Base-by-base conservation (phyloP, 2,113 vertebrate genomes). In the Chascanopsetta lugubris region DNA sequence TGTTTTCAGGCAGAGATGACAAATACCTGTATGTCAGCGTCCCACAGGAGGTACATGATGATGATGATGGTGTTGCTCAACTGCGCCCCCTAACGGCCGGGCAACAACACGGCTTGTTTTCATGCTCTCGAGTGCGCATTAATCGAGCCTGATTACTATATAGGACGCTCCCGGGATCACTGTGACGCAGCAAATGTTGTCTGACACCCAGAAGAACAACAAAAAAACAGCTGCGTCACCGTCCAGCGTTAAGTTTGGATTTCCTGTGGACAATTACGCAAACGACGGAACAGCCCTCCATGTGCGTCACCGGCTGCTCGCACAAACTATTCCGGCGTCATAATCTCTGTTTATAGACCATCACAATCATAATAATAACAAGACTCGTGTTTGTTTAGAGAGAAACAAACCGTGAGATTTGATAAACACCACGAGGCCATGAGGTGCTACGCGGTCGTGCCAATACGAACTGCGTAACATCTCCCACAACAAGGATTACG, bases 91-190 rank as follows among this genome's bases (percentile, higher is more conserved):
- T 83, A 43, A 3, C 48, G 57, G 29, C 65, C 50, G 34, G 43
- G 60, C 63, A 66, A 8, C 34, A 9, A 38, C 6, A 24, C 21
- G 47, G 22, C 73, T 80, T 85, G 82, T 91, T 90, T 89, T 89
- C 77, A 77, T 83, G 79, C 75, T 77, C 77, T 80, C 67, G 86
- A 91, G 88, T 91, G 88, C 90, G 90, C 87, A 91, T 85, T 79
- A 38, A 38, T 70, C 34, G 74, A 77, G 45, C 60, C 55, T 75
- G 51, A 79, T 74, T 82, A 79, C 72, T 80, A 86, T 82, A 53
- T 62, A 62, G 54, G 55, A 77, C 15, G 32, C 73, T 71, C 38
- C 49, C 43, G 60, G 69, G 61, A 62, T 63, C 48, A 83, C 29
- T 67, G 77, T 90, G 84, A 88, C 83, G 84, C 82, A 87, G 85